A percentile compares a stretch with the other conserved stretches of the same genome.
Evolutionary conservation across 2,113 vertebrate species (phyloP).

Genomic region (Alligator sinensis): DNA sequence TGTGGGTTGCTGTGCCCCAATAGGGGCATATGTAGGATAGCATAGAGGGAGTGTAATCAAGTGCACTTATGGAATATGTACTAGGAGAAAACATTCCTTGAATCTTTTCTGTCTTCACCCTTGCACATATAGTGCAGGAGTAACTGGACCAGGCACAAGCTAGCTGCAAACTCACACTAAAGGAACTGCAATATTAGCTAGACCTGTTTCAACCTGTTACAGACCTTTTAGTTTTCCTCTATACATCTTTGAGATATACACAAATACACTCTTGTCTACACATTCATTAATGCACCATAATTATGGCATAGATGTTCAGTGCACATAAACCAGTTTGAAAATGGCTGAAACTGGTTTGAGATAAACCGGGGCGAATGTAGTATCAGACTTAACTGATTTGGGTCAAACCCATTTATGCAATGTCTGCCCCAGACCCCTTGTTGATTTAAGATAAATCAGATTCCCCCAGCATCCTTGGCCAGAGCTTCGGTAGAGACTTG

Average conservation of each 20-base stretch:
- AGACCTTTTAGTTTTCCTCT: not conserved
- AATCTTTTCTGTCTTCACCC: not conserved
- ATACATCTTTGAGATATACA: not conserved
- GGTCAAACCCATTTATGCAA: too few relatives aligned
- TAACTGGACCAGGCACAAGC: not conserved
- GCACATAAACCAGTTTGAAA: too few relatives aligned
- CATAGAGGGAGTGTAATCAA: not conserved
- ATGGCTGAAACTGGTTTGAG: too few relatives aligned
- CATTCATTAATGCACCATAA: too few relatives aligned
- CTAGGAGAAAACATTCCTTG: not conserved
- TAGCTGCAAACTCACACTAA: not conserved
- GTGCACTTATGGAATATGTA: not conserved
- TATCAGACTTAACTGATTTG: too few relatives aligned
- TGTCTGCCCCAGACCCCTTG: too few relatives aligned
- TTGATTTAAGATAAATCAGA: too few relatives aligned
- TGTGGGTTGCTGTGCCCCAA: not conserved
- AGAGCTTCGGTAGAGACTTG: too few relatives aligned
- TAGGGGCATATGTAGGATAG: not conserved
- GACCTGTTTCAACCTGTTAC: constrained; percentile 10
- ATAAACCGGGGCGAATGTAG: too few relatives aligned
- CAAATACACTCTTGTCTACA: not conserved
- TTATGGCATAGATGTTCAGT: too few relatives aligned
- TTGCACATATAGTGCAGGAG: not conserved
- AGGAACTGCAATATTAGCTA: not conserved
- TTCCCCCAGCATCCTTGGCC: too few relatives aligned